Base-by-base conservation (phyloP, 2,797 vertebrate species). In the Dendrocincla tyrannina region DNA sequence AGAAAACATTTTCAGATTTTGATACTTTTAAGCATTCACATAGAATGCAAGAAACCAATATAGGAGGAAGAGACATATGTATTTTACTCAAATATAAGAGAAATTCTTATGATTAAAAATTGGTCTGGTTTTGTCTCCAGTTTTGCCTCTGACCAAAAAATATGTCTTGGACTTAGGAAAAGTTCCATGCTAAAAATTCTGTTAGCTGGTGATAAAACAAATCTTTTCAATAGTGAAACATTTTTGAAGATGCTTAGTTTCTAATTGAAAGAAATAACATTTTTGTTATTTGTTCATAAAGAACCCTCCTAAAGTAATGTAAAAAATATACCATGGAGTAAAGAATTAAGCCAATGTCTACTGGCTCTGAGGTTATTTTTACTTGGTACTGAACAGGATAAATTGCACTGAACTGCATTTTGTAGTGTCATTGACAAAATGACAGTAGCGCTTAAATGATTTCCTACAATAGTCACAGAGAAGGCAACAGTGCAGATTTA, bases 361-460 rank as follows among this genome's bases (percentile, higher is more conserved):
- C 53, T 56, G 37, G 3, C 11, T 75, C 23, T 33, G 37, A 77
- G 7, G 9, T 5, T 33, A 17, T 37, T 84, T 88, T 55, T 18
- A 14, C 14, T 27, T 53, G 17, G 2, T 50, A 42, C 9, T 46
- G 33, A 72, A 42, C 7, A 47, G 7, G 13, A 56, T 33, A 90
- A 73, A 60, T 50, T 56, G 11, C 33, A 37, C 44, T 70, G 52
- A 79, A 74, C 14, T 44, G 27, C 23, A 4, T 20, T 67, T 66
- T 62, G 42, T 32, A 33, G 4, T 30, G 7, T 30, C 22, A 47
- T 47, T 72, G n/a, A 16, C 70, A 74, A 86, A 81, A 84, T 50
- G 2, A 58, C n/a, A 46, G 33, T 37, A 73, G 7, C 0, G 0
- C 2, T 82, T 37, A 64, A 88, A 59, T 25, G 9, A 47, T 63